Evolutionary conservation across 2,888 invertebrate species (phyloP).

Genomic region (Cephus spinipes): DNA sequence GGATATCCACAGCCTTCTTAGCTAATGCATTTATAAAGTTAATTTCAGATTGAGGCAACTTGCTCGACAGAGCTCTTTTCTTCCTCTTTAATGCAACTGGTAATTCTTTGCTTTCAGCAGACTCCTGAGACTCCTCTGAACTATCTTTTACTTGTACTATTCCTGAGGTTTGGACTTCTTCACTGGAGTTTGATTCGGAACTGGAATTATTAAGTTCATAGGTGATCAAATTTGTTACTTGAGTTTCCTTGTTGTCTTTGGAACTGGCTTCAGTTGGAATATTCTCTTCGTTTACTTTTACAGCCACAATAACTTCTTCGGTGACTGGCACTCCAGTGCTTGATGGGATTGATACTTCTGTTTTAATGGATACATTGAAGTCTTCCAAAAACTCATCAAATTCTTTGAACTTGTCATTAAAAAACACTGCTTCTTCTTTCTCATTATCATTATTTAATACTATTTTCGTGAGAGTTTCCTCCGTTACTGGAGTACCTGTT

Average conservation of each 20-base stretch:
- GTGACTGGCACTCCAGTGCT: constrained; percentile 29
- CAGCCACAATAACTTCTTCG: constrained; percentile 44
- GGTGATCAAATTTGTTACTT: background rate
- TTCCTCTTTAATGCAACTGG: constrained; percentile 19
- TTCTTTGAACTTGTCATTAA: constrained; percentile 52
- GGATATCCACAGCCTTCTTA: constrained; percentile 65
- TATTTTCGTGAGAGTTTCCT: constrained; percentile 38
- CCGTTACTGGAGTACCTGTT: constrained; percentile 31
- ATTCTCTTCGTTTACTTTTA: constrained; percentile 22
- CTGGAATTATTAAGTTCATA: background rate
- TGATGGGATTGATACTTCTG: background rate
- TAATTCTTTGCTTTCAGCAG: constrained; percentile 4
- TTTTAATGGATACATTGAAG: constrained; percentile 48
- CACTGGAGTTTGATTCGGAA: background rate
- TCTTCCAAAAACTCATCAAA: constrained; percentile 56
- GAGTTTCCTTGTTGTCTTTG: background rate
- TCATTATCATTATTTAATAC: constrained; percentile 29
- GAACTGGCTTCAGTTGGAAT: background rate
- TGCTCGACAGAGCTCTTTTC: constrained; percentile 20
- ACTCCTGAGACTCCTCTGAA: constrained; percentile 15
- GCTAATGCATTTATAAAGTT: constrained; percentile 63
- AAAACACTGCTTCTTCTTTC: constrained; percentile 33
- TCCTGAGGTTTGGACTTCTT: background rate
- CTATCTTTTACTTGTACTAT: background rate
- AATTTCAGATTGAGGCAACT: constrained; percentile 37